Base-by-base conservation (phyloP, 2,113 vertebrate species). In the Diadophis punctatus region DNA sequence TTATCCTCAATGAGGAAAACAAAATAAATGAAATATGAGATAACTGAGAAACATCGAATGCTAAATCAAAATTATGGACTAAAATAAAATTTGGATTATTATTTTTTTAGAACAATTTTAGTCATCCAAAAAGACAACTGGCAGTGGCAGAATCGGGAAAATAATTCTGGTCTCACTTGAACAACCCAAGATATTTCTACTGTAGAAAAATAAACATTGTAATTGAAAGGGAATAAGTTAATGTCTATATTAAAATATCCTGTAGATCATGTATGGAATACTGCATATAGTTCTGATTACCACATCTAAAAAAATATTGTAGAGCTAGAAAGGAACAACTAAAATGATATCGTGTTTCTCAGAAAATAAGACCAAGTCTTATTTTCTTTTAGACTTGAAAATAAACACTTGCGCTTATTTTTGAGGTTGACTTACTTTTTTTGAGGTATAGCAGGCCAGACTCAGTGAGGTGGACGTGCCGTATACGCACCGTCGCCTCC, bases 1-100 rank as follows among this genome's bases (percentile, higher is more conserved):
- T 20, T 92, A 94, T 90, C n/a, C 51, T 56, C 53, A 88, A 0
- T 52, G 58, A 60, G 7, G 23, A 74, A 94, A 95, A 80, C 91
- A 14, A 53, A 74, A 51, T 49, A 93, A 52, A 18, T 91, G 30
- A 46, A 34, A 92, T 91, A 6, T 0, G 0, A 3, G 3, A 3
- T 12, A n/a, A 91, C 85, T 90, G 22, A 63, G 22, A 89, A 48
- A 85, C 39, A 88, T 18, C 0, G 4, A 6, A 91, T 43, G 39
- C 22, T 51, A 84, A 39, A 91, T 2, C 68, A 39, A 63, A 91
- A 55, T 89, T 80, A 60, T 85, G n/a, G 49, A 86, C 30, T 51
- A 22, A 63, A 87, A 55, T 23, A 12, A 90, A 86, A 90, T 34
- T 84, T 49, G 11, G 52, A 48, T 46, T 93, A 9, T 90, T 87